phyloP scores from a whole-genome alignment of 2,797 vertebrate genomes.

The Rhinatrema bivittatum region DNA sequence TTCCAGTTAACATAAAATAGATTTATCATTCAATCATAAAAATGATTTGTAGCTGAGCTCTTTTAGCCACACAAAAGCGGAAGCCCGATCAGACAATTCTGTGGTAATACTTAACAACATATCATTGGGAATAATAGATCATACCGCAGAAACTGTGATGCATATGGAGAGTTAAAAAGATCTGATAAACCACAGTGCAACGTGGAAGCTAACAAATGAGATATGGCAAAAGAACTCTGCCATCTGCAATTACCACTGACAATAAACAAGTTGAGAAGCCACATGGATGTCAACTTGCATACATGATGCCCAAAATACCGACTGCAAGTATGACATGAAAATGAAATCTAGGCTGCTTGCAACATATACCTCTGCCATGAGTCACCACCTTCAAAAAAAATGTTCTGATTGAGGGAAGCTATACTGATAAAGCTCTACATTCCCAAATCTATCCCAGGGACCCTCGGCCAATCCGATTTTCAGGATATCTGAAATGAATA shows the following conservation, averaged over 20 bases:
- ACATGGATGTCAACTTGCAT: conserved; percentile 18
- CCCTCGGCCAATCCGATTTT: no score
- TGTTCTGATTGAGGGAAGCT: no score
- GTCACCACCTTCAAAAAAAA: no score
- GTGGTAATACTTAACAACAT: conserved; percentile 16
- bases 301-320: conserved; percentile 23
- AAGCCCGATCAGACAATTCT: no score
- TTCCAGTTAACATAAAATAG: no score
- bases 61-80: no score
- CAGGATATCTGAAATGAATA: no score
- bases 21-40: no score
- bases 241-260: conserved; percentile 33
- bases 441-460: no score
- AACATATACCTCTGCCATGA: conserved; percentile 11
- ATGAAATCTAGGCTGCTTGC: conserved; percentile 6
- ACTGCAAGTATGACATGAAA: conserved; percentile 15
- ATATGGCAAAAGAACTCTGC: conserved; percentile 10
- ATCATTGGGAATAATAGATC: conserved; percentile 17
- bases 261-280: conserved; percentile 23
- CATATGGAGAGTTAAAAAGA: conserved; percentile 2
- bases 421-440: no score
- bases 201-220: conserved; percentile 6
- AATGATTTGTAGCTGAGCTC: no score
- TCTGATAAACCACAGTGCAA: conserved; percentile 22
- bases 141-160: not conserved